Percentiles rank a stretch among this genome's conserved stretches.
phyloP scores from a whole-genome alignment of 2,888 invertebrate species.

The Pristionchus exspectatus region DNA sequence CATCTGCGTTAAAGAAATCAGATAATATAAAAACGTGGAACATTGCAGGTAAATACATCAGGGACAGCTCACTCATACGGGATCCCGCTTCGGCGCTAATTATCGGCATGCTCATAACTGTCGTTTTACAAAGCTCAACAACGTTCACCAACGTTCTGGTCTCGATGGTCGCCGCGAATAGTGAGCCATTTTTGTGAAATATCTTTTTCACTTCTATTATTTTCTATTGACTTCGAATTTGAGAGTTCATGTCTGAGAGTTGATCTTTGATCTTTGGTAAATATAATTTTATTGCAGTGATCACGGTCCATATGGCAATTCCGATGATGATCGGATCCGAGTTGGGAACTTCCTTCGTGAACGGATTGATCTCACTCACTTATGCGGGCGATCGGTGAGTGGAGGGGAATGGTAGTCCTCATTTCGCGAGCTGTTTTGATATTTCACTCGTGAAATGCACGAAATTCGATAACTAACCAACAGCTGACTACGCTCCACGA shows the following conservation, averaged over 20 bases:
- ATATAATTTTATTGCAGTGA: conserved; percentile 68
- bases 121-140: conserved; percentile 72
- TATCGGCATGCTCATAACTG: conserved; percentile 74
- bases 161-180: conserved; percentile 81
- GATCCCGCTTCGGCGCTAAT: conserved; percentile 76
- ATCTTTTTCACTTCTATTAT: no score
- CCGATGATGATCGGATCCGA: conserved; percentile 83
- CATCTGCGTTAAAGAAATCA: no score
- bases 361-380: conserved; percentile 81
- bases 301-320: conserved; percentile 81
- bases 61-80: conserved; percentile 70
- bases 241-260: no score
- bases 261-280: background rate
- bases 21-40: background rate
- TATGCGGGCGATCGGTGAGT: conserved; percentile 78
- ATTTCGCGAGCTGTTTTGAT: no score
- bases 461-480: no score
- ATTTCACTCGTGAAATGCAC: no score
- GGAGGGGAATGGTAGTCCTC: no score
- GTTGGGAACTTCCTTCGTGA: conserved; percentile 83
- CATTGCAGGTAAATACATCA: conserved; percentile 71
- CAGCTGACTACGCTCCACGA: no score
- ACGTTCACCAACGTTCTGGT: conserved; percentile 73
- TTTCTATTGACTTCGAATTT: no score
- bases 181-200: conserved; percentile 62